These are phyloP conservation scores for Enoplosus armatus DNA, from an alignment of 2,797 vertebrate genomes.

Conservation along the genomic window DNA sequence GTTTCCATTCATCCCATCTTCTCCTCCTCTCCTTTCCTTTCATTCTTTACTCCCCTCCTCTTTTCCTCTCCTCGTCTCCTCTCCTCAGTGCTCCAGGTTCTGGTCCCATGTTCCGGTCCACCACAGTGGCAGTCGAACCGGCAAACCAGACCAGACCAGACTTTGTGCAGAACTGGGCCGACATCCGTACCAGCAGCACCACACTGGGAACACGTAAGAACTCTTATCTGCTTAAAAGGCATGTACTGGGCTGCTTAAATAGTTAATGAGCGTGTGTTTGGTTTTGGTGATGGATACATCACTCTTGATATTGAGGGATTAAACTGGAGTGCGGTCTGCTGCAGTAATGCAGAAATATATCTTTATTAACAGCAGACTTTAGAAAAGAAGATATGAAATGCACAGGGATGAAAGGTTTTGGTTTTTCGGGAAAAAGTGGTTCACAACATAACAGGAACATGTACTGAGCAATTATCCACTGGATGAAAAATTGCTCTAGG, in stretches of 20 bases:
- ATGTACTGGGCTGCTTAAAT: conserved; percentile 47
- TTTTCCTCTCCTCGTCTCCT: neutral
- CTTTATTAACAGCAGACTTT: conserved; percentile 27
- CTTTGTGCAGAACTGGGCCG: conserved; percentile 53
- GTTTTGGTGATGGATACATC: conserved; percentile 63
- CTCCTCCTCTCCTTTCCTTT: neutral
- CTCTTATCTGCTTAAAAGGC: conserved; percentile 36
- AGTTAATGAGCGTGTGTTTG: conserved; percentile 70
- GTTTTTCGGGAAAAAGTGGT: neutral
- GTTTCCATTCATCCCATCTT: neutral
- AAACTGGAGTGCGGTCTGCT: conserved; percentile 27
- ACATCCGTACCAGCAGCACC: conserved; percentile 32
- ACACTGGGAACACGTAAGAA: conserved; percentile 68
- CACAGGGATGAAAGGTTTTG: neutral
- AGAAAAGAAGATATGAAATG: conserved; percentile 7
- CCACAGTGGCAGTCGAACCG: conserved; percentile 92
- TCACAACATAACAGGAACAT: neutral
- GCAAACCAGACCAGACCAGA: conserved; percentile 64
- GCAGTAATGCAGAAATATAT: conserved; percentile 30
- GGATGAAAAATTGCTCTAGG: conserved; percentile 1
- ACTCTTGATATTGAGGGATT: conserved; percentile 56
- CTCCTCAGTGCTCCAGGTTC: conserved; percentile 92
- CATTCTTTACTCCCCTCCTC: too few relatives aligned
- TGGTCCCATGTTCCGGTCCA: conserved; percentile 98
- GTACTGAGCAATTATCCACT: conserved; percentile 21